phyloP scores from a whole-genome alignment of 2,113 vertebrate genomes.

The Hippocampus comes region DNA sequence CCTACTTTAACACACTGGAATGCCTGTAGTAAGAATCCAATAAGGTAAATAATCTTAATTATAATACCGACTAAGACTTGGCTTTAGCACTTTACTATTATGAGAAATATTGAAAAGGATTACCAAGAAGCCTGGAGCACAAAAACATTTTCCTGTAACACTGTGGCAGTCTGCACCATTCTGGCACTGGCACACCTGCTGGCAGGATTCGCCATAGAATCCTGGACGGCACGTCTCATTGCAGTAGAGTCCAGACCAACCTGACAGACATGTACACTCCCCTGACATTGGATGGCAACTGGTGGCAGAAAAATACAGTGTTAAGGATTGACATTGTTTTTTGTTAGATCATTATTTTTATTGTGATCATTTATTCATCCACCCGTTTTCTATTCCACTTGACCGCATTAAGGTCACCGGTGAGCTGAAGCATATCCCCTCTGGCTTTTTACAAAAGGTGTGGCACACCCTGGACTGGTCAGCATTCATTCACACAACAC shows the following conservation, averaged over 20 bases:
- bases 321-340: background rate
- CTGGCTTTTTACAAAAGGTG: too few species aligned
- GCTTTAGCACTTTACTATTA: background rate
- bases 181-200: slow-evolving; percentile 89
- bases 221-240: slow-evolving; percentile 91
- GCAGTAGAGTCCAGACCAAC: slow-evolving; percentile 95
- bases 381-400: background rate
- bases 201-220: slow-evolving; percentile 87
- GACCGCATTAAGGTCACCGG: background rate
- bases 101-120: background rate
- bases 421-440: too few species aligned
- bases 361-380: background rate
- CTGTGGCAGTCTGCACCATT: slow-evolving; percentile 94
- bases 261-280: slow-evolving; percentile 85
- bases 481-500: too few species aligned
- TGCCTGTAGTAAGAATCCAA: background rate
- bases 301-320: slow-evolving; percentile 38
- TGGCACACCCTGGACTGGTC: too few species aligned
- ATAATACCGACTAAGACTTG: background rate
- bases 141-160: slow-evolving; percentile 86
- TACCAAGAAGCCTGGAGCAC: slow-evolving; percentile 95
- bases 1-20: too few species aligned
- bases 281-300: slow-evolving; percentile 98
- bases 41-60: background rate
- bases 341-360: background rate